These are phyloP conservation scores for Leuciscus waleckii DNA, from an alignment of 2,797 vertebrate genomes.

Conservation along the genomic window DNA sequence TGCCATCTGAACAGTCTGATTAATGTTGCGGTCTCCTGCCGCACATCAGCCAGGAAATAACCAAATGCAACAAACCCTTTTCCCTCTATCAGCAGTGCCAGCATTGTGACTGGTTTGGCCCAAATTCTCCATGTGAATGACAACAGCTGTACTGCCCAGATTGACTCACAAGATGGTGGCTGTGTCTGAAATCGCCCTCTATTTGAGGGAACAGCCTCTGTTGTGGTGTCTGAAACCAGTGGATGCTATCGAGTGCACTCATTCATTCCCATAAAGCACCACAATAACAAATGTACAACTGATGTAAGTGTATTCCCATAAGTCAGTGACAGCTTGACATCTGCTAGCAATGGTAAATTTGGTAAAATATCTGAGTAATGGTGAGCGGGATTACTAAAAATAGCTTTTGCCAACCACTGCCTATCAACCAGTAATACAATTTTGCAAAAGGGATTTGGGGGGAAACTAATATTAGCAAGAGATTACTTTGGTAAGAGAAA, in stretches of 20 bases:
- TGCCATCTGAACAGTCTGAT: neutral
- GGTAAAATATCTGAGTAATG: neutral
- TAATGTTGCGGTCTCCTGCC: neutral
- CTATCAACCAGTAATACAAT: neutral
- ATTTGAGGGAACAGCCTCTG: too few species aligned
- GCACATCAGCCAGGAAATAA: neutral
- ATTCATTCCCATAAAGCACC: too few species aligned
- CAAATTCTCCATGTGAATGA: neutral
- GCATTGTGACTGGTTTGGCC: neutral
- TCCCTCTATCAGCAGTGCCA: neutral
- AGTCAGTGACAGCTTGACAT: too few species aligned
- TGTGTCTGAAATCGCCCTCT: too few species aligned
- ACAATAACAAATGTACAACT: too few species aligned
- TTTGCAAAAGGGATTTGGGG: neutral
- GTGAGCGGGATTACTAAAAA: neutral
- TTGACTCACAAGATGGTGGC: neutral
- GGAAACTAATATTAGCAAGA: neutral
- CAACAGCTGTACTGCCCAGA: neutral
- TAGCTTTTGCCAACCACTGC: neutral
- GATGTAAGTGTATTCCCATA: too few species aligned
- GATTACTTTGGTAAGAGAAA: neutral
- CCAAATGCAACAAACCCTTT: neutral
- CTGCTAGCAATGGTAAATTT: too few species aligned
- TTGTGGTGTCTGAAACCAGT: too few species aligned
- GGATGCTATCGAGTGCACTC: too few species aligned